Percentiles rank a stretch among this genome's conserved stretches.
Evolutionary conservation across 2,888 invertebrate genomes (phyloP).

Genomic region (Macrostomum cliftonense): DNA sequence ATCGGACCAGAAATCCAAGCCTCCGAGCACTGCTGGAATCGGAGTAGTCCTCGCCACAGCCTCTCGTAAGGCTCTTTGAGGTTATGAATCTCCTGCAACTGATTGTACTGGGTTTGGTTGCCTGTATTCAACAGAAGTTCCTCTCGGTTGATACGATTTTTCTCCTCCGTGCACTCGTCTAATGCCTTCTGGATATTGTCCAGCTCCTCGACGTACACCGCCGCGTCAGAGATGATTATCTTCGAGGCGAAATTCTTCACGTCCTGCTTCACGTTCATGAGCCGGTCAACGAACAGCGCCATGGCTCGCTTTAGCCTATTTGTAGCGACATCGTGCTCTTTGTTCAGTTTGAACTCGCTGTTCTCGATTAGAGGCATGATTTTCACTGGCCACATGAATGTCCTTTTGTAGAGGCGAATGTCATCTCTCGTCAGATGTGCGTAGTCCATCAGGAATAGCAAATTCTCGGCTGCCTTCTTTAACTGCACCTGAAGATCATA

Average conservation of each 20-base stretch:
- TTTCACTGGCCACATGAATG: conserved; percentile 32
- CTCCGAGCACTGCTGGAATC: conserved; percentile 30
- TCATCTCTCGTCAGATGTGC: conserved; percentile 27
- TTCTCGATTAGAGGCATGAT: conserved; percentile 32
- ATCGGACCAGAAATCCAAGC: conserved; percentile 37
- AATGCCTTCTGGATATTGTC: conserved; percentile 23
- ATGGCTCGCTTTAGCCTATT: conserved; percentile 24
- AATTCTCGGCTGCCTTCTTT: conserved; percentile 29
- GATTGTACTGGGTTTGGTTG: conserved; percentile 23
- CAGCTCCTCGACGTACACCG: conserved; percentile 23
- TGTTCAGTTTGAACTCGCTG: conserved; percentile 29
- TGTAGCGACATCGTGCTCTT: conserved; percentile 29
- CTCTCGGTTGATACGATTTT: conserved; percentile 27
- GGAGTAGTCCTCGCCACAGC: conserved; percentile 31
- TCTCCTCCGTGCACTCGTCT: conserved; percentile 28
- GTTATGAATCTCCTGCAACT: conserved; percentile 23
- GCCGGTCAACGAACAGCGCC: conserved; percentile 20
- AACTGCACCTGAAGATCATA: conserved; percentile 23
- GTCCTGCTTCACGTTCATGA: conserved; percentile 20
- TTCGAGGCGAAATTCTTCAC: conserved; percentile 28
- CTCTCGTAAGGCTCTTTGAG: conserved; percentile 33
- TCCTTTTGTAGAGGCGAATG: conserved; percentile 28
- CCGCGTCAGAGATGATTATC: conserved; percentile 32
- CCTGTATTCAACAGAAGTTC: conserved; percentile 27
- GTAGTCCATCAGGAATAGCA: conserved; percentile 34